Conservation (phyloP, 2,888 invertebrate genomes). For the Argynnis bischoffii region DNA sequence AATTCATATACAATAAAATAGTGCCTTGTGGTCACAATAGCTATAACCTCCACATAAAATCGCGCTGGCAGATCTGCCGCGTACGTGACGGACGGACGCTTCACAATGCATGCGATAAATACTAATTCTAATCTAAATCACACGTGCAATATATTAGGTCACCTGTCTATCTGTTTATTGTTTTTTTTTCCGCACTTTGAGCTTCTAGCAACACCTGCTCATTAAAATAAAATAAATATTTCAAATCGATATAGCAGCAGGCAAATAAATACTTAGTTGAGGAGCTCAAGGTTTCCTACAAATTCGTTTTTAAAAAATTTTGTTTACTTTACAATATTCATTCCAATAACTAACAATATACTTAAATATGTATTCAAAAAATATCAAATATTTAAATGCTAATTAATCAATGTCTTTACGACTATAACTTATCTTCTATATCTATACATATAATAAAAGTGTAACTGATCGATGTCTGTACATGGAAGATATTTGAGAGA, state of each 20-base stretch:
- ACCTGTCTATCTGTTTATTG: slow-evolving; percentile 33
- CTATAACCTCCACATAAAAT: slow-evolving; percentile 27
- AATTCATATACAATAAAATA: not conserved
- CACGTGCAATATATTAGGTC: slow-evolving; percentile 35
- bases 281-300: slow-evolving; percentile 2
- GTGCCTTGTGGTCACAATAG: slow-evolving; percentile 22
- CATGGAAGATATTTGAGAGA: too few relatives aligned
- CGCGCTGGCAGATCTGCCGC: slow-evolving; percentile 21
- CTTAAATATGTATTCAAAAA: too few relatives aligned
- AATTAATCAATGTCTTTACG: too few relatives aligned
- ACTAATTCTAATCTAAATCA: slow-evolving; percentile 33
- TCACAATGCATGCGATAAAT: slow-evolving; percentile 32
- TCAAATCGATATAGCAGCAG: not conserved
- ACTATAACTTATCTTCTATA: too few relatives aligned
- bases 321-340: too few relatives aligned
- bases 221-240: slow-evolving; percentile 6
- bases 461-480: too few relatives aligned
- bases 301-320: not conserved
- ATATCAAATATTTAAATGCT: too few relatives aligned
- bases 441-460: too few relatives aligned
- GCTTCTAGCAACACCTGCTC: slow-evolving; percentile 20
- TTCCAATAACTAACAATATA: too few relatives aligned
- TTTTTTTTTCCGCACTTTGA: slow-evolving; percentile 8
- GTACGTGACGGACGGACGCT: slow-evolving; percentile 37
- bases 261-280: not conserved